These are phyloP conservation scores for Aricia artaxerxes DNA, from an alignment of 2,888 invertebrate species.

Conservation along the genomic window DNA sequence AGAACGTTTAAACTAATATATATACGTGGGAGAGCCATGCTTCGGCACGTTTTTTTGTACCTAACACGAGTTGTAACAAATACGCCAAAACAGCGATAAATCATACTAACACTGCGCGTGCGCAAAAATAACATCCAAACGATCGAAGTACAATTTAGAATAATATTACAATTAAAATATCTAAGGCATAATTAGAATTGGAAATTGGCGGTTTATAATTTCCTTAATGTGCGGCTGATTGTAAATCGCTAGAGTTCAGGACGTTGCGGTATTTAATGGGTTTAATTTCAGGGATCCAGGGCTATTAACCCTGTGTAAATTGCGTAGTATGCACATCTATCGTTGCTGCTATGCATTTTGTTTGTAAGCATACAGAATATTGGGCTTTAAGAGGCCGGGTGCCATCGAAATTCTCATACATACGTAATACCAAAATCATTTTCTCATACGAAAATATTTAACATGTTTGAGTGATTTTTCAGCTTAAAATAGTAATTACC, in stretches of 20 bases:
- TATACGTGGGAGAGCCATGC: too few relatives aligned
- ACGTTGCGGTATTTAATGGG: conserved; percentile 25
- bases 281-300: conserved; percentile 12
- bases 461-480: too few relatives aligned
- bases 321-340: too few relatives aligned
- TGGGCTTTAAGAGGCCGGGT: too few relatives aligned
- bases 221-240: conserved; percentile 7
- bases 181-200: conserved; percentile 8
- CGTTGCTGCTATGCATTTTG: too few relatives aligned
- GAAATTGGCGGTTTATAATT: conserved; percentile 25
- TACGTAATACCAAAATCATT: too few relatives aligned
- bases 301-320: not conserved
- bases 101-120: not conserved
- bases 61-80: not conserved
- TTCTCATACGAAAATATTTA: too few relatives aligned
- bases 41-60: too few relatives aligned
- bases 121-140: not conserved
- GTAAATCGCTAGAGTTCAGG: conserved; percentile 4
- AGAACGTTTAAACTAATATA: too few relatives aligned
- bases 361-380: too few relatives aligned
- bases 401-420: too few relatives aligned
- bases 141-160: conserved; percentile 1
- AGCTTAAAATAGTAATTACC: too few relatives aligned
- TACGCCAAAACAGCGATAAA: not conserved
- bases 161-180: conserved; percentile 26